Conservation (phyloP, 2,113 vertebrate genomes). For the Urocolius indicus region DNA sequence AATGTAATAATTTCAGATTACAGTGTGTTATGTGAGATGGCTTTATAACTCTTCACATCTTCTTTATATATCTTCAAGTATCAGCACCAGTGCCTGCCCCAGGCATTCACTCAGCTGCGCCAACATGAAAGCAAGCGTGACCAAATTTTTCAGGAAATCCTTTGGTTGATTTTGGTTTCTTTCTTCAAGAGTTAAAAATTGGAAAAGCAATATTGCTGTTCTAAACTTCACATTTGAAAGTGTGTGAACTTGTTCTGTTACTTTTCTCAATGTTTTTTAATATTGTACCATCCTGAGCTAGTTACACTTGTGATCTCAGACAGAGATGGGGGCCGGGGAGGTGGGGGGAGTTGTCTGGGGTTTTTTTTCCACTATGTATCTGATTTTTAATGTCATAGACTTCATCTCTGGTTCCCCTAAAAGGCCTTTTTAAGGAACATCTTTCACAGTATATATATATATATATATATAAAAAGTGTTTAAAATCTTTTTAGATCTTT, state of each 20-base stretch:
- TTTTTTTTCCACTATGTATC: not conserved
- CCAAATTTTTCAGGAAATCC: not conserved
- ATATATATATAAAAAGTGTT: not conserved
- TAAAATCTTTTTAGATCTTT: not conserved
- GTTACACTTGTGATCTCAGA: not conserved
- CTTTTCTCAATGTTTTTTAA: slow-evolving; percentile 64
- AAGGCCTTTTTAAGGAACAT: not conserved
- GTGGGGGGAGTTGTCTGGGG: not conserved
- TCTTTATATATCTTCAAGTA: not conserved
- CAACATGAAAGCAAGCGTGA: not conserved
- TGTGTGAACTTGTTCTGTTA: slow-evolving; percentile 58
- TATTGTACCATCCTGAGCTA: slow-evolving; percentile 38
- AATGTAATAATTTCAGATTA: not conserved
- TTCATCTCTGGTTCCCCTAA: not conserved
- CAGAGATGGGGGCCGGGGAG: too few species aligned
- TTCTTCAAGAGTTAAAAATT: not conserved
- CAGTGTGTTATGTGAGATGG: not conserved
- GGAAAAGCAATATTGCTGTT: not conserved
- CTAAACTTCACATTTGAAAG: slow-evolving; percentile 37
- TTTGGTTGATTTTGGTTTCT: not conserved
- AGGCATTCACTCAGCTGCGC: not conserved
- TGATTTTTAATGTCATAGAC: not conserved
- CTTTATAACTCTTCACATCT: not conserved
- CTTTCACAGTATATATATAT: not conserved
- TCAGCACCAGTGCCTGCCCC: not conserved